phyloP scores from a whole-genome alignment of 2,797 vertebrate genomes.

The Gadopsis marmoratus region DNA sequence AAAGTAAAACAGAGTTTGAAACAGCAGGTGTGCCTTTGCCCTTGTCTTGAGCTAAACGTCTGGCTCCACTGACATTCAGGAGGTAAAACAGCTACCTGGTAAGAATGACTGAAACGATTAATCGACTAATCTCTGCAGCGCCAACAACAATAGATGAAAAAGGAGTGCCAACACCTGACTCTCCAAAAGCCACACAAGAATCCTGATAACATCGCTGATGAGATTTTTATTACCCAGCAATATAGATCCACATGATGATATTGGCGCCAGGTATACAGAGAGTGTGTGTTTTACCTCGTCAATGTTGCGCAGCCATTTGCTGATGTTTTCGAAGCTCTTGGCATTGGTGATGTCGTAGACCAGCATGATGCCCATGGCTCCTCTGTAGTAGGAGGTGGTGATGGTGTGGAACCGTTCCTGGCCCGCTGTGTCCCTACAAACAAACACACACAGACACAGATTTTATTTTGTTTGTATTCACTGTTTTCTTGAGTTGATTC shows the following conservation, averaged over 20 bases:
- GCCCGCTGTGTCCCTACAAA: slow-evolving; percentile 94
- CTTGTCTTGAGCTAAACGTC: background rate
- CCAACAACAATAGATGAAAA: slow-evolving; percentile 14
- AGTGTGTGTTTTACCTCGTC: slow-evolving; percentile 89
- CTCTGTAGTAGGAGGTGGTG: slow-evolving; percentile 99
- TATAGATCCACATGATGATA: background rate
- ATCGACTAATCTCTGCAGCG: no score
- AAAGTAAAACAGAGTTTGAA: background rate
- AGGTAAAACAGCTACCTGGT: slow-evolving; percentile 7
- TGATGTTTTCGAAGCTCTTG: slow-evolving; percentile 99
- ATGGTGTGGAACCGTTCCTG: slow-evolving; percentile 99
- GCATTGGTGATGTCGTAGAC: slow-evolving; percentile 99
- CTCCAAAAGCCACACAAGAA: background rate
- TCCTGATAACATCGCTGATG: background rate
- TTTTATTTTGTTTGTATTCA: slow-evolving; percentile 17
- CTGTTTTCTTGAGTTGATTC: background rate
- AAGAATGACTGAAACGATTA: no score
- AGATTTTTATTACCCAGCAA: background rate
- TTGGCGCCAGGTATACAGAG: no score
- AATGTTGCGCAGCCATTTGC: slow-evolving; percentile 99
- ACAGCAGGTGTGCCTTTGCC: background rate
- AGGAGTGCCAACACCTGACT: background rate
- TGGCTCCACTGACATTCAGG: background rate
- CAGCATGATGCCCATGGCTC: slow-evolving; percentile 99
- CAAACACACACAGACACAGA: slow-evolving; percentile 30